These are phyloP conservation scores for Trachelus tabidus DNA, from an alignment of 2,888 invertebrate species.

Conservation along the genomic window DNA sequence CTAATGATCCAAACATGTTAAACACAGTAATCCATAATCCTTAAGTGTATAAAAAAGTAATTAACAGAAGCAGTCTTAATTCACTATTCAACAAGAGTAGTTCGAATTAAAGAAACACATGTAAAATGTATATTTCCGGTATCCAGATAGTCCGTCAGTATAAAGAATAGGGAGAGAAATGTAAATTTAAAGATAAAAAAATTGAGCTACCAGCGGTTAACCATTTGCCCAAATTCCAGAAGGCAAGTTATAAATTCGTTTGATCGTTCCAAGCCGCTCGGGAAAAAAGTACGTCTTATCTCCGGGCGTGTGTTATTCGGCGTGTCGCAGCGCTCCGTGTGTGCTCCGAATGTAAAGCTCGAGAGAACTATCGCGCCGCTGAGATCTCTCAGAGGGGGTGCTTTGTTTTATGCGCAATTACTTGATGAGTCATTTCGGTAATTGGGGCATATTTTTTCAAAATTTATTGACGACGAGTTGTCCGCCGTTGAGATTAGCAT, in stretches of 20 bases:
- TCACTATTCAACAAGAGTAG: background rate
- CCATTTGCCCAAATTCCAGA: conserved; percentile 29
- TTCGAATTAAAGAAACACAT: background rate
- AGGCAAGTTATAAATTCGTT: conserved; percentile 38
- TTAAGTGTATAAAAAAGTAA: background rate
- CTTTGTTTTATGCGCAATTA: conserved; percentile 58
- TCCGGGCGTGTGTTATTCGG: conserved; percentile 40
- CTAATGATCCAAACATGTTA: background rate
- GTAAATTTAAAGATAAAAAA: background rate
- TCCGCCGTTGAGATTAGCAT: conserved; percentile 48
- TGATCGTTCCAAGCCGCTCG: conserved; percentile 45
- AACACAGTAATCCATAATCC: background rate
- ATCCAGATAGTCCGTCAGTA: background rate
- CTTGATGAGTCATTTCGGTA: conserved; percentile 64
- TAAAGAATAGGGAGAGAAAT: background rate
- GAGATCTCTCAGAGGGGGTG: conserved; percentile 41
- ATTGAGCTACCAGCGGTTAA: background rate
- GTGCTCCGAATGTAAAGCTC: conserved; percentile 54
- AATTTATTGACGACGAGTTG: conserved; percentile 52
- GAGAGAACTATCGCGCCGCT: conserved; percentile 41
- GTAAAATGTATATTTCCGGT: background rate
- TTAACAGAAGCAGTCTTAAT: no score
- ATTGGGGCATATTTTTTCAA: conserved; percentile 60
- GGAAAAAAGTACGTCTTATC: conserved; percentile 55
- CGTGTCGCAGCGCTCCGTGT: conserved; percentile 26